Evolutionary conservation across 2,888 invertebrate genomes (phyloP).

Genomic region (Catocala fraxini): DNA sequence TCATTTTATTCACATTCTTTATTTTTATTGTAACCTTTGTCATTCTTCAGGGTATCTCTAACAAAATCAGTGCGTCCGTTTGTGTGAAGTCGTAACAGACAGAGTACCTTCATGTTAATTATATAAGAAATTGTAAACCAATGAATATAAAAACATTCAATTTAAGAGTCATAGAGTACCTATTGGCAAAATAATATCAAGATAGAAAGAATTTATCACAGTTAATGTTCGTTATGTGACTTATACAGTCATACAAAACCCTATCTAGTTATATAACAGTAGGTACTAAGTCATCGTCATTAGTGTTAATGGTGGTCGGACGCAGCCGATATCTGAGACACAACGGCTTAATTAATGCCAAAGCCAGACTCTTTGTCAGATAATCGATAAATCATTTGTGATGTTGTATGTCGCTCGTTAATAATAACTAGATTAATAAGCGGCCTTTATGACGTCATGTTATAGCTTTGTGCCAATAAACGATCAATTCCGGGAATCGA

Average conservation of each 20-base stretch:
- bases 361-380: constrained; percentile 66
- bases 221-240: constrained; percentile 37
- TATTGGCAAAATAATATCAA: too few relatives aligned
- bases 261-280: constrained; percentile 31
- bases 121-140: too few relatives aligned
- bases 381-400: constrained; percentile 63
- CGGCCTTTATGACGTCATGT: constrained; percentile 32
- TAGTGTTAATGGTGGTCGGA: constrained; percentile 73
- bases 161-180: too few relatives aligned
- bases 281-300: constrained; percentile 66
- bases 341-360: constrained; percentile 75
- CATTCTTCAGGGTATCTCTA: too few relatives aligned
- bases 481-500: constrained; percentile 13
- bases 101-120: too few relatives aligned
- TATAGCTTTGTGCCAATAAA: constrained; percentile 18
- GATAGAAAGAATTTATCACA: not conserved
- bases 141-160: too few relatives aligned
- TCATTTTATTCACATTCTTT: too few relatives aligned
- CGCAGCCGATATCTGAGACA: constrained; percentile 72
- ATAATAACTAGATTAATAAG: constrained; percentile 46
- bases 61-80: too few relatives aligned
- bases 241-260: constrained; percentile 50
- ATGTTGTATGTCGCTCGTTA: constrained; percentile 46
- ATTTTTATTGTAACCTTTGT: too few relatives aligned
- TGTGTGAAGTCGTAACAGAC: too few relatives aligned